These are phyloP conservation scores for Rhizomys pruinosus DNA, from an alignment of 2,113 vertebrate genomes.

Conservation along the genomic window DNA sequence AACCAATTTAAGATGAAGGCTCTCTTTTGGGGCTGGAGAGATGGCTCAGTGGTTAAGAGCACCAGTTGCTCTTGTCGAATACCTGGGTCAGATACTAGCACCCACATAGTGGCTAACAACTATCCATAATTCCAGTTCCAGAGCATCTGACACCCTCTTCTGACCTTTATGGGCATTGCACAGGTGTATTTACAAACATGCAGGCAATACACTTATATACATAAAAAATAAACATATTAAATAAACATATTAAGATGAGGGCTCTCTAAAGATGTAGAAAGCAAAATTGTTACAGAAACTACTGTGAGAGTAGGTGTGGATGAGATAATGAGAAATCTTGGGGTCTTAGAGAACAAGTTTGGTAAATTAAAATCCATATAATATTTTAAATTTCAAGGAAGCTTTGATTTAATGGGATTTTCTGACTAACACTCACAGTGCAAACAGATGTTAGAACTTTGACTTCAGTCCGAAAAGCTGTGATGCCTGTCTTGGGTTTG, in stretches of 20 bases:
- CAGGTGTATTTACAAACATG: no score
- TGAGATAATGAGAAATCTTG: not conserved
- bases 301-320: not conserved
- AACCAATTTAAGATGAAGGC: not conserved
- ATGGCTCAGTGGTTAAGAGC: no score
- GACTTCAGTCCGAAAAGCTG: not conserved
- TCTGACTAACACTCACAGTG: not conserved
- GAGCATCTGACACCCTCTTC: no score
- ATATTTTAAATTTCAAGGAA: not conserved
- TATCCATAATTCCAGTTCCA: no score
- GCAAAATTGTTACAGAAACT: not conserved
- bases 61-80: no score
- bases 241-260: no score
- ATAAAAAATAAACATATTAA: no score
- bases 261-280: not conserved
- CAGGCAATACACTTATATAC: no score
- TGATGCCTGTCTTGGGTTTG: no score
- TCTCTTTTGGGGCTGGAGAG: not conserved
- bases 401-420: not conserved
- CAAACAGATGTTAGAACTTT: not conserved
- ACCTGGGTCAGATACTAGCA: no score
- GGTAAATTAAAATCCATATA: not conserved
- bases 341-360: not conserved
- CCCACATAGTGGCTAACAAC: no score
- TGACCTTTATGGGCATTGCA: no score